These are phyloP conservation scores for Argya squamiceps DNA, from an alignment of 2,797 vertebrate genomes.

Conservation along the genomic window DNA sequence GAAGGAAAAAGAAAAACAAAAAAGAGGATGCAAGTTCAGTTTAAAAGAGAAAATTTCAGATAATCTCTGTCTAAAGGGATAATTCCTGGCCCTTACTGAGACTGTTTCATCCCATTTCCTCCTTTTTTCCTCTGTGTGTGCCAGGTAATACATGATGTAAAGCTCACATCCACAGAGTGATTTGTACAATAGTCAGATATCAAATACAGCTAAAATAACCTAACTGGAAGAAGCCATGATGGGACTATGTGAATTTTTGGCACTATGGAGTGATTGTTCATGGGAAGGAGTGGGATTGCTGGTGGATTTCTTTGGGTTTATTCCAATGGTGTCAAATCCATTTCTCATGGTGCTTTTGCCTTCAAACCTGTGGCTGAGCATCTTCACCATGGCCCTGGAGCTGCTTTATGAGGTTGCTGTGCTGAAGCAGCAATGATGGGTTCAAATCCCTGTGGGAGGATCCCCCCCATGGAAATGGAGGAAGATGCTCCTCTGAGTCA, in stretches of 20 bases:
- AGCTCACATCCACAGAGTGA: background rate
- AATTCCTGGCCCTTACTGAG: background rate
- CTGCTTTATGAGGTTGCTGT: background rate
- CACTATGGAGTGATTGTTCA: background rate
- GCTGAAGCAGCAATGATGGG: background rate
- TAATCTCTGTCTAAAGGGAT: background rate
- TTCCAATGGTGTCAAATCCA: background rate
- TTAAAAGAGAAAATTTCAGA: background rate
- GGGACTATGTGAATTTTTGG: background rate
- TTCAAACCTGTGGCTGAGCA: background rate
- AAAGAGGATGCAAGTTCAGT: background rate
- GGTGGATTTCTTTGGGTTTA: background rate
- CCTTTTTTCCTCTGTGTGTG: background rate
- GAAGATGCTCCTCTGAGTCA: background rate
- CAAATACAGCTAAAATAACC: background rate
- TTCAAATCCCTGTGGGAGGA: background rate
- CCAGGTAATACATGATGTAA: background rate
- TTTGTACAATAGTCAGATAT: background rate
- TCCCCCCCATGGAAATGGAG: fast-evolving
- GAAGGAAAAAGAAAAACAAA: fast-evolving
- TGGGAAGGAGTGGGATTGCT: background rate
- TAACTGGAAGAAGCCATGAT: background rate
- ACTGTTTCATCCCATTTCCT: background rate
- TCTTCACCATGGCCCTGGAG: fast-evolving
- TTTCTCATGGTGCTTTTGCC: background rate